These are phyloP conservation scores for Felis chaus DNA, from an alignment of 2,113 vertebrate species.

Conservation along the genomic window DNA sequence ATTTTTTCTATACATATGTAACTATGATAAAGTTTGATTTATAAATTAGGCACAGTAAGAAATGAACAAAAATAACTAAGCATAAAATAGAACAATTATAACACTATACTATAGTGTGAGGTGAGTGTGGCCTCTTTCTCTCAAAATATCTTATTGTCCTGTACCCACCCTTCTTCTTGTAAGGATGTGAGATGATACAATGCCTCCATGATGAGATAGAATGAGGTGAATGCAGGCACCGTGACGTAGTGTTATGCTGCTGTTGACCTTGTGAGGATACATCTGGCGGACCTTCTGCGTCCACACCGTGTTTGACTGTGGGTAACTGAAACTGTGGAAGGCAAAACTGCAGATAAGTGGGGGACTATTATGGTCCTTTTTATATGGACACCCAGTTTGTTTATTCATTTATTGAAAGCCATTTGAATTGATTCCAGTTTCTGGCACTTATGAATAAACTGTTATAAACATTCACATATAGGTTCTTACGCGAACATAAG, in stretches of 20 bases:
- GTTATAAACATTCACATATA: neutral
- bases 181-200: too few relatives aligned
- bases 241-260: neutral
- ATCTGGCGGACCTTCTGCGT: neutral
- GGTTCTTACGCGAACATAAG: neutral
- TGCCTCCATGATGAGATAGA: too few relatives aligned
- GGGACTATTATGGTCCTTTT: neutral
- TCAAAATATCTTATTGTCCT: too few relatives aligned
- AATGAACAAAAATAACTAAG: neutral
- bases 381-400: neutral
- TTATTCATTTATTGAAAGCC: neutral
- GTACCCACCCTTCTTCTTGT: too few relatives aligned
- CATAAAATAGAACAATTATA: neutral
- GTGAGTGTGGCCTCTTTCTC: too few relatives aligned
- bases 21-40: neutral
- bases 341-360: too few relatives aligned
- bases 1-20: neutral
- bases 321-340: too few relatives aligned
- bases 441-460: neutral
- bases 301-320: too few relatives aligned
- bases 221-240: too few relatives aligned
- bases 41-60: neutral
- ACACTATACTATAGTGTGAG: too few relatives aligned
- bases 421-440: neutral
- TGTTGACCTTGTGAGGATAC: neutral